phyloP scores from a whole-genome alignment of 2,888 invertebrate genomes.

The Brachylomia viminalis region DNA sequence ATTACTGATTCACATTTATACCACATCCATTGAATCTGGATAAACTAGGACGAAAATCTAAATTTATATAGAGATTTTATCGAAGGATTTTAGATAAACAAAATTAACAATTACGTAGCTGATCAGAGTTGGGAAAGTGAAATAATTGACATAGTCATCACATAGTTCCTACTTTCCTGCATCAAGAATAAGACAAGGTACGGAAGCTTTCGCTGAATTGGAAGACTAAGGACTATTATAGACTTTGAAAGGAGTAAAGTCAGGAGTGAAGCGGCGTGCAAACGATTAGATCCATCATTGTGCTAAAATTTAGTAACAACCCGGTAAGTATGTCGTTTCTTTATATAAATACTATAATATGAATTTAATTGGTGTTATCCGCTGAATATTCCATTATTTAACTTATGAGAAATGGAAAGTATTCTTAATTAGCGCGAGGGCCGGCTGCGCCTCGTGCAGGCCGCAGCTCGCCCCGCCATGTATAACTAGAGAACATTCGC shows the following conservation, averaged over 20 bases:
- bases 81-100: conserved; percentile 74
- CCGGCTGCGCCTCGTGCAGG: conserved; percentile 48
- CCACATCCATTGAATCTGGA: conserved; percentile 86
- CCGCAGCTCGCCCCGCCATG: conserved; percentile 65
- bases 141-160: conserved; percentile 91
- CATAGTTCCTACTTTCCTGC: conserved; percentile 88
- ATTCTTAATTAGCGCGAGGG: conserved; percentile 61
- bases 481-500: conserved; percentile 85
- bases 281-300: conserved; percentile 80
- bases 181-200: conserved; percentile 82
- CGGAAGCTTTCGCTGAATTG: conserved; percentile 86
- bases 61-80: conserved; percentile 77
- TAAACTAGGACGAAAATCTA: conserved; percentile 84
- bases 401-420: conserved; percentile 67
- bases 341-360: conserved; percentile 81
- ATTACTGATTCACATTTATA: conserved; percentile 87
- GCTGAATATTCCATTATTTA: conserved; percentile 74
- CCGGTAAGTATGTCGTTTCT: conserved; percentile 75
- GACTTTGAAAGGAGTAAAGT: conserved; percentile 74
- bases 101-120: conserved; percentile 74
- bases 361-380: conserved; percentile 88
- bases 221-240: conserved; percentile 87
- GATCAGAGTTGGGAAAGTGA: conserved; percentile 84
- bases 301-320: conserved; percentile 83
- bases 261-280: conserved; percentile 82